Base-by-base conservation (phyloP, 2,888 invertebrate genomes). In the Coelinius sp. region DNA sequence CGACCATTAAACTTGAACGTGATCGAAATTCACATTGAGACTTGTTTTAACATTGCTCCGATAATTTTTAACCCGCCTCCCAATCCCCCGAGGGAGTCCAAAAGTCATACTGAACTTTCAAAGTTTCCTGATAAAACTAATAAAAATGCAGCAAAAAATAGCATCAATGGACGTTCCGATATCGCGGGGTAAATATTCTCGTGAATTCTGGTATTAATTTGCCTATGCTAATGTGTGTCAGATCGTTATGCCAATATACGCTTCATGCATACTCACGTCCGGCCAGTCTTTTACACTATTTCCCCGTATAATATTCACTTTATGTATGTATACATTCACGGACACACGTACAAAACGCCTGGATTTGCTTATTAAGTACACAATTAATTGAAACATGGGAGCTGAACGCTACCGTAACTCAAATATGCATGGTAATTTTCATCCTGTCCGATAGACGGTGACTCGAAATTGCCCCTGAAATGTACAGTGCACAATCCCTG, bases 1-100 rank as follows among this genome's bases (percentile, higher is more conserved):
- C 75, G 78, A 22, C 79, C 81, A 79, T 84, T 81, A 83, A 80
- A 73, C 74, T 77, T 70, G 73, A 76, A 82, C 83, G 82, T 81
- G 83, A 81, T 79, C 77, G 79, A 79, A 82, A 82, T 82, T 59
- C 65, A 64, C 68, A 70, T 68, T 69, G 62, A 17, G 56, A 20
- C 46, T 31, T 49, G 46, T 49, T 49, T 64, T 68, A 53, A 68
- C 68, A 24, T 56, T 68, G 14, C 56, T 53, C 35, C 44, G 71
- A 38, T 68, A 73, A 78, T 49, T 73, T 53, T 49, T 20, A 49
- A 49, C 20, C 20, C 20, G 20, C 3, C 20, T 20, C 17, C 20
- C 14, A 35, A 56, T 24, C 41, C 25, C 38, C 22, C 64, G 20
- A n/a, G 41, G 41, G 41, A 41, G 41, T n/a, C 41, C n/a, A 4